Evolutionary conservation across 2,797 vertebrate species (phyloP), one percentile per base, ranked within the genome.

Genomic region (Morus bassanus): DNA sequence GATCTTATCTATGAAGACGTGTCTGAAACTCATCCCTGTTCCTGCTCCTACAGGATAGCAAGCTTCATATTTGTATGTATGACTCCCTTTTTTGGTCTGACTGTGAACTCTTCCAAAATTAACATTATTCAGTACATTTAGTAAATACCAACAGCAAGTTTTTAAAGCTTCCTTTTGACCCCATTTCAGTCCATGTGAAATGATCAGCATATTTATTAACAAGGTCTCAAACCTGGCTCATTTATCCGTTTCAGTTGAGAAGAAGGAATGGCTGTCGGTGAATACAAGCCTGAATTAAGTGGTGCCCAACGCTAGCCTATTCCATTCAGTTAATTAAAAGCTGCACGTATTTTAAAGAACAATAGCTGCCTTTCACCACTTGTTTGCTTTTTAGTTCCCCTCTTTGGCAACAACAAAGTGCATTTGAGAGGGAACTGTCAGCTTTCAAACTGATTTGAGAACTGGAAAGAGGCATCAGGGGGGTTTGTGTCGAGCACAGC

Each of bases 291-390:
- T 41, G 53, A 90, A 95, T 88, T 59, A 93, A 92, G 88, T 6
- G 48, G 46, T 78, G 85, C 19, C 85, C 91, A 90, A 70, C 0
- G 30, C 74, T 59, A 3, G 25, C 63, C 86, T 60, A 43, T 83
- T 81, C 87, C 88, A 86, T 92, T 75, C 82, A 93, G 79, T 88
- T 91, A 91, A 96, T 96, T 95, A 96, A 96, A 95, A 96, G 88
- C 80, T 89, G 59, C 89, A 88, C 2, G 27, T 45, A 85, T 93
- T 93, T 91, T 79, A 75, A 81, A 86, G 89, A 95, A 95, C 90
- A 97, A 95, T 92, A 89, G 90, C 65, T 64, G 94, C 85, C 85
- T 97, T 96, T 97, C 96, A 96, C 65, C 95, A 88, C 63, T 87
- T 93, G 88, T 95, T 96, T 96, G 91, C 93, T 95, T 96, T 96